These are phyloP conservation scores for Brachyhypopomus gauderio DNA, from an alignment of 2,113 vertebrate species.

Conservation along the genomic window DNA sequence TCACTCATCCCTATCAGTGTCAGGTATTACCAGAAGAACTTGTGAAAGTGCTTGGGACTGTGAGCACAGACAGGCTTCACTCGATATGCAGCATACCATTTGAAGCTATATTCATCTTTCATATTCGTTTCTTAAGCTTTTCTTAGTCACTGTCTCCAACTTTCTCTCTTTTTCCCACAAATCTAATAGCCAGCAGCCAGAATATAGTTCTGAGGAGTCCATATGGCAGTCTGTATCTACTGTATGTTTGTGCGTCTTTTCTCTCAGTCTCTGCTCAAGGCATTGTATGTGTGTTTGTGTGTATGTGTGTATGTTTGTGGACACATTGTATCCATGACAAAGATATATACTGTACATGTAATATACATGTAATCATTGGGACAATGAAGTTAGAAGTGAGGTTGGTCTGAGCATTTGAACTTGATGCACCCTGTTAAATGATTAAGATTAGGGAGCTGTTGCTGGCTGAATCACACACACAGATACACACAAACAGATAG, in stretches of 20 bases:
- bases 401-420: background rate
- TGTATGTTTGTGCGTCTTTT: constrained; percentile 2
- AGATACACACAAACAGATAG: constrained; percentile 28
- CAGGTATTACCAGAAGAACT: background rate
- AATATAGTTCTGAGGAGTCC: constrained; percentile 22
- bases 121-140: too few relatives aligned
- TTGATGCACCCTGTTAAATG: constrained; percentile 17
- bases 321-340: constrained; percentile 7
- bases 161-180: background rate
- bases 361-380: constrained; percentile 43
- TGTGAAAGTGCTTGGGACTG: background rate
- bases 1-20: background rate
- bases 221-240: constrained; percentile 26
- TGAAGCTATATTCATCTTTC: too few relatives aligned
- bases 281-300: background rate
- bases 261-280: constrained; percentile 28
- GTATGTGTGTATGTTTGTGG: constrained; percentile 14
- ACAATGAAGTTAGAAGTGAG: constrained; percentile 12
- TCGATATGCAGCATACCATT: background rate
- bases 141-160: background rate
- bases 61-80: background rate
- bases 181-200: background rate
- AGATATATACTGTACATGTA: constrained; percentile 13
- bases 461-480: constrained; percentile 36
- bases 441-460: constrained; percentile 27